Base-by-base conservation (phyloP, 2,113 vertebrate species). In the Ptyas mucosa region DNA sequence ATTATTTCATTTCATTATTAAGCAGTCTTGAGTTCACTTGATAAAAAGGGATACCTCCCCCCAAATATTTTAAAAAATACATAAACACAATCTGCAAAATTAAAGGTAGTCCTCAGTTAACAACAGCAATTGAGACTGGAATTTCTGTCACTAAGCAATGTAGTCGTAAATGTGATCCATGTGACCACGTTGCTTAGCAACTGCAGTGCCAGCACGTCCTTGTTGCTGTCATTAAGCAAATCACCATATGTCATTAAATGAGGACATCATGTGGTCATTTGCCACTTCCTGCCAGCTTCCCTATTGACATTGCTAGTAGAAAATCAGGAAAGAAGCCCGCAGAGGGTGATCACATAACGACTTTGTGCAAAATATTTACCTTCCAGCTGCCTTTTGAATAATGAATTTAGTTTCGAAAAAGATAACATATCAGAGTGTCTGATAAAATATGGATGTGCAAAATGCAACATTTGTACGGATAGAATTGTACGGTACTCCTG, bases 341-440 rank as follows among this genome's bases (percentile, higher is more conserved):
- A 75, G 14, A 75, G 5, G 12, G 29, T 14, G 64, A 75, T 12
- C 64, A 69, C 29, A 34, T 34, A 34, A 75, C 11, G 14, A n/a
- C 29, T 69, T 98, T 97, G 69, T 95, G 91, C 57, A 24, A 43
- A 91, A 39, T 34, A n/a, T 46, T 75, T 88, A 21, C 75, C 23
- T n/a, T 26, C 10, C 15, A 75, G n/a, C 12, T n/a, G 64, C 64
- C n/a, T 9, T 53, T 85, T 46, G 49, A 43, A 18, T 23, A 21
- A 10, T 8, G 43, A 7, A 53, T 23, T 26, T 87, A 3, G 34
- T 43, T 54, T 43, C 26, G 29, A 46, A 53, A 57, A 2, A 24
- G n/a, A 87, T 8, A 10, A 52, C 24, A 3, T 39, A n/a, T 39
- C 91, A 69, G 10, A 61, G 39, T 54, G 64, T 8, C 87, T 46